Conservation (phyloP, 2,113 vertebrate genomes). For the Megalops atlanticus region DNA sequence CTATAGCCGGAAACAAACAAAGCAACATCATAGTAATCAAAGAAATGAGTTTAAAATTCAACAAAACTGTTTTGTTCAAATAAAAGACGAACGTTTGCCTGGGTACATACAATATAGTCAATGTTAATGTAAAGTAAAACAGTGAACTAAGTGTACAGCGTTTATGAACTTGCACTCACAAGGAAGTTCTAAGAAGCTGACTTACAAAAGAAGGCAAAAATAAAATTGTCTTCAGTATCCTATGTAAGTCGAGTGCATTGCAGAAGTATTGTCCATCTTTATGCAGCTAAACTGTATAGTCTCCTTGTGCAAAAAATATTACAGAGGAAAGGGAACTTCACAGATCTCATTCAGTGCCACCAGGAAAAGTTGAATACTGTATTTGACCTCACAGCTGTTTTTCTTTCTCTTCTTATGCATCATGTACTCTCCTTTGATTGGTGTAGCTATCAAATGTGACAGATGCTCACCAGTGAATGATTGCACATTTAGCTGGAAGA, state of each 20-base stretch:
- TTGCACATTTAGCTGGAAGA: not conserved
- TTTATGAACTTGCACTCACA: not conserved
- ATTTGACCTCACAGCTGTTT: not conserved
- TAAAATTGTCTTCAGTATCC: not conserved
- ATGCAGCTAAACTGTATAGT: not conserved
- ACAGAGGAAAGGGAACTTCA: not conserved
- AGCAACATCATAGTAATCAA: not conserved
- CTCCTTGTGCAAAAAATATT: not conserved
- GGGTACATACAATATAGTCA: too few relatives aligned
- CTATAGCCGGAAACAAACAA: not conserved
- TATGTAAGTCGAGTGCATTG: not conserved
- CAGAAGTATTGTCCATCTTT: not conserved
- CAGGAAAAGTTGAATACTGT: not conserved
- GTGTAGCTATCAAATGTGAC: not conserved
- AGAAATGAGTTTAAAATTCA: not conserved
- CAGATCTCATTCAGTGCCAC: not conserved
- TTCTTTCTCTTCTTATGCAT: not conserved
- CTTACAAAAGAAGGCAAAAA: not conserved
- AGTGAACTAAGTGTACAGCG: not conserved
- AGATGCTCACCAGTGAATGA: not conserved
- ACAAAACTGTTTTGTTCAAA: not conserved
- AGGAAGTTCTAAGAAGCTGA: not conserved
- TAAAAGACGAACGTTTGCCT: too few relatives aligned
- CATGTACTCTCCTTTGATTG: too few relatives aligned
- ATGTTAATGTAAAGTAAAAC: not conserved